Base-by-base conservation (phyloP, 2,888 invertebrate species). In the Chrysolina haemoptera region DNA sequence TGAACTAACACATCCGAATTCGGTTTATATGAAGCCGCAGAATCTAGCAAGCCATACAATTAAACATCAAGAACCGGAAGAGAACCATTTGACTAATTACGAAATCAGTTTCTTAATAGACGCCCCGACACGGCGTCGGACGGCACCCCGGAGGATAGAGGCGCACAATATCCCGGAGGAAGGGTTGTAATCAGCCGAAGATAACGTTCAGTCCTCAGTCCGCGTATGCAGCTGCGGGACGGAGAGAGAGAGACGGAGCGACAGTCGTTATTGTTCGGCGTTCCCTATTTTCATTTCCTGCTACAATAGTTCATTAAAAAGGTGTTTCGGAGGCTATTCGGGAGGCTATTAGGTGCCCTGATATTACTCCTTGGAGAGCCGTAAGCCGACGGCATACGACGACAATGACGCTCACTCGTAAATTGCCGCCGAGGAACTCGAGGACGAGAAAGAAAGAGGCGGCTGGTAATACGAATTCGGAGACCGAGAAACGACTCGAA, bases 271-370 rank as follows among this genome's bases (percentile, higher is more conserved):
- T 84, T 82, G 85, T 83, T 83, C 82, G 82, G 82, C 85, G 84
- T 83, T 85, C 87, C 87, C 88, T 85, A 87, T 88, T 88, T 88
- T 88, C 88, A 88, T 88, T 88, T 88, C 88, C 88, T 87, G 86
- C 86, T 87, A 87, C 88, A 86, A 88, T 88, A 91, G 92, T 92
- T 92, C 92, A 92, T 92, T 92, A 92, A 92, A 92, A 91, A 92
- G 91, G 92, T 92, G 91, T 92, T 92, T 91, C 91, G 89, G 89
- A 90, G 90, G 91, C 92, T 91, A 91, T 92, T 92, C 91, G 90
- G 90, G 89, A 89, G 90, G 91, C 91, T 91, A 91, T 91, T 91
- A 91, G 91, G 90, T 90, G 90, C 90, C 86, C 88, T 83, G 87
- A 88, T 88, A 88, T 89, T 88, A 88, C 87, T 88, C 88, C 88